Evolutionary conservation across 1,140 invertebrate species (phyloP).

Genomic region (Mercenaria mercenaria): DNA sequence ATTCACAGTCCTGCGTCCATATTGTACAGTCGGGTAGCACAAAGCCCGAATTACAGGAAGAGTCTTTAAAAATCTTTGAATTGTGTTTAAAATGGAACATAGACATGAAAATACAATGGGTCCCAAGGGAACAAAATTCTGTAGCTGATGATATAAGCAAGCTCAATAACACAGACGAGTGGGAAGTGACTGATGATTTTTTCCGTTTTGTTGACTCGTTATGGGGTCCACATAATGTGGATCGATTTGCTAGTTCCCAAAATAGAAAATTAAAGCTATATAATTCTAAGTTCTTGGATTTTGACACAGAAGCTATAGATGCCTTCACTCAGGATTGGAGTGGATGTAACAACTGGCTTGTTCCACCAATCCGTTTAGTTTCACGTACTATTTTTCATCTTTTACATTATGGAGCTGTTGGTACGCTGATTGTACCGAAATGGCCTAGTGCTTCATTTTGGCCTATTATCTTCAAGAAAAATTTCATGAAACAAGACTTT

Average conservation of each 20-base stretch:
- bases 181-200: conserved; percentile 28
- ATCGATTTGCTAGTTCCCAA: neutral
- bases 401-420: neutral
- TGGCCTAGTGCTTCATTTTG: conserved; percentile 23
- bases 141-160: too few species aligned
- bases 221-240: neutral
- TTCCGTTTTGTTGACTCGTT: conserved; percentile 1
- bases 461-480: neutral
- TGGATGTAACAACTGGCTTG: conserved; percentile 29
- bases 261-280: neutral
- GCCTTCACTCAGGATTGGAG: conserved; percentile 6
- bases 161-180: conserved; percentile 28
- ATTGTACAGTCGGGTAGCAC: too few species aligned
- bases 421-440: neutral
- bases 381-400: conserved; percentile 20
- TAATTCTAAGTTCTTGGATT: conserved; percentile 50
- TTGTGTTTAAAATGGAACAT: too few species aligned
- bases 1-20: too few species aligned
- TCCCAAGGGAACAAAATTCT: too few species aligned
- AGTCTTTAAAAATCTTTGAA: too few species aligned
- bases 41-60: too few species aligned
- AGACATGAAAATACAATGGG: too few species aligned
- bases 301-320: conserved; percentile 24
- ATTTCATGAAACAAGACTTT: too few species aligned
- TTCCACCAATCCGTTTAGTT: conserved; percentile 18